These are phyloP conservation scores for Tragopan temminckii DNA, from an alignment of 2,797 vertebrate genomes.

Conservation along the genomic window DNA sequence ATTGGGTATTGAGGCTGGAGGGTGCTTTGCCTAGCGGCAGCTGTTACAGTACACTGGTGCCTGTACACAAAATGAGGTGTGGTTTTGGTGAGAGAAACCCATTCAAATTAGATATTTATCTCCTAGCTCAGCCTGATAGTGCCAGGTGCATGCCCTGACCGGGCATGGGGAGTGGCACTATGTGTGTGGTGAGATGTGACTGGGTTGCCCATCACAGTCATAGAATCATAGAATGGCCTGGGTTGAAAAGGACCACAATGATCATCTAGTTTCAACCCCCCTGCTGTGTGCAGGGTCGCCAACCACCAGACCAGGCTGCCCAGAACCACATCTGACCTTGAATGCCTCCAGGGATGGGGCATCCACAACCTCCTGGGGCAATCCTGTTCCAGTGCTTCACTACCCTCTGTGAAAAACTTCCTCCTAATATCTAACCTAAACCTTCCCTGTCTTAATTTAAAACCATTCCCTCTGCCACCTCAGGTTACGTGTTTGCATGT, in stretches of 20 bases:
- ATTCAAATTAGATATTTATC: neutral
- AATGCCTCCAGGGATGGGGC: too few relatives aligned
- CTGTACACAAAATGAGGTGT: neutral
- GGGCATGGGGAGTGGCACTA: neutral
- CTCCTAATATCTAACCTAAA: too few relatives aligned
- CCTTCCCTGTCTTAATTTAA: too few relatives aligned
- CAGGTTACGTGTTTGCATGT: fast-evolving
- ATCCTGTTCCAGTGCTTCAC: too few relatives aligned
- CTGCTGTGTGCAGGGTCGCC: too few relatives aligned
- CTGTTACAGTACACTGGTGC: fast-evolving
- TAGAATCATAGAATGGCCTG: too few relatives aligned
- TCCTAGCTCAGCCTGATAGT: neutral
- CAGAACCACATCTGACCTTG: too few relatives aligned
- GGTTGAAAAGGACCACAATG: too few relatives aligned
- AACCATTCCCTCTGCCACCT: neutral
- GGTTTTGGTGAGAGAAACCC: neutral
- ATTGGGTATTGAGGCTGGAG: neutral
- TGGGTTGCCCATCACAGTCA: neutral
- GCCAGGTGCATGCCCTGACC: fast-evolving
- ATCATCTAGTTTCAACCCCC: too few relatives aligned
- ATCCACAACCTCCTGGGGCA: too few relatives aligned
- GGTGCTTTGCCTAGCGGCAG: neutral
- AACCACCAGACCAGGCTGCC: too few relatives aligned
- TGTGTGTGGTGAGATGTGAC: neutral
- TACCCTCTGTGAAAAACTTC: too few relatives aligned